Percentiles rank a stretch among this genome's conserved stretches.
These are phyloP conservation scores for Caenorhabditis sulstoni DNA, from an alignment of 2,888 invertebrate species.

Conservation along the genomic window DNA sequence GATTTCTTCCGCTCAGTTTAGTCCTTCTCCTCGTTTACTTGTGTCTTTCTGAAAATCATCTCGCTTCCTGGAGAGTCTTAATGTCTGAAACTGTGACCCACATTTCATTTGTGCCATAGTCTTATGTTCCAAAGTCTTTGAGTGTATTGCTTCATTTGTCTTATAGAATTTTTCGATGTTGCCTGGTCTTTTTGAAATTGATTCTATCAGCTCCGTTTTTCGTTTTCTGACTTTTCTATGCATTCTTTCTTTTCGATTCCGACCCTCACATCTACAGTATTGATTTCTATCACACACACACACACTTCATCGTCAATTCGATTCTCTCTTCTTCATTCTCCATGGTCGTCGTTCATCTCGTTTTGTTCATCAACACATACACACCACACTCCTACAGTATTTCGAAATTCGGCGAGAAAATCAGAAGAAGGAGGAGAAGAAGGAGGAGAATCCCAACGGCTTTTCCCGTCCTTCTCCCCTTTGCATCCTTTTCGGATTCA, in stretches of 20 bases:
- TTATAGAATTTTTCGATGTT: too few relatives aligned
- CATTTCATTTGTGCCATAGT: too few relatives aligned
- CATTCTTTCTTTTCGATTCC: slow-evolving; percentile 8
- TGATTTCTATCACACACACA: slow-evolving; percentile 50
- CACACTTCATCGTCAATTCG: not conserved
- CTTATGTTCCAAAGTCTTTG: too few relatives aligned
- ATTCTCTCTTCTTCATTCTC: slow-evolving; percentile 15
- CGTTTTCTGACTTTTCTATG: not conserved
- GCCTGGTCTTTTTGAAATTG: too few relatives aligned
- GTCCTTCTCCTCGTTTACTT: too few relatives aligned
- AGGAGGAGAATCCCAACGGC: slow-evolving; percentile 36
- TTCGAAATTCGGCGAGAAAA: slow-evolving; percentile 41
- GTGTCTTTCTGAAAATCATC: not conserved
- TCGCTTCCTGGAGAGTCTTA: not conserved
- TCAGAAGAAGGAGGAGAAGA: too few relatives aligned
- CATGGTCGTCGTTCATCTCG: slow-evolving; percentile 44
- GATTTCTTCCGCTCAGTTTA: too few relatives aligned
- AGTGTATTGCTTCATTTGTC: too few relatives aligned
- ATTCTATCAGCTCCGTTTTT: not conserved
- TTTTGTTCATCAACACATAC: slow-evolving; percentile 25
- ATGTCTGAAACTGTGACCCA: slow-evolving; percentile 32
- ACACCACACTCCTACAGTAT: slow-evolving; percentile 39
- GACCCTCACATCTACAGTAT: slow-evolving; percentile 31
- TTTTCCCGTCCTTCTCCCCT: slow-evolving; percentile 31
- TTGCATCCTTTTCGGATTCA: slow-evolving; percentile 47